phyloP scores from a whole-genome alignment of 1,140 invertebrate species.

The Trichoplusia ni region DNA sequence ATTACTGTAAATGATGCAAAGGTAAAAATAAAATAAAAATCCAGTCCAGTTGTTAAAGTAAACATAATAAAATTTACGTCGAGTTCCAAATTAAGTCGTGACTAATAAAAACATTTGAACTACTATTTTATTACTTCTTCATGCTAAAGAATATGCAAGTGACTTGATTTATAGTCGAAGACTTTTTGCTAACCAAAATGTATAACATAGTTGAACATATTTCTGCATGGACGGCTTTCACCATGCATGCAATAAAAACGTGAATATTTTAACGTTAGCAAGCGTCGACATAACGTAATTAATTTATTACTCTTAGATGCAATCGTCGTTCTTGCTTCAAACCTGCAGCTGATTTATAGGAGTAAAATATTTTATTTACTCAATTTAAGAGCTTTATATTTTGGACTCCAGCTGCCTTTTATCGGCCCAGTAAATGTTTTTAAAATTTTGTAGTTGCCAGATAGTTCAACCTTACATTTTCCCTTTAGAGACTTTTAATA shows the following conservation, averaged over 20 bases:
- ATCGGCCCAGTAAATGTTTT: too few relatives aligned
- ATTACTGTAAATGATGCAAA: conserved; percentile 5
- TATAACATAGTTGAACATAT: background rate
- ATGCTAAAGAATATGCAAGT: background rate
- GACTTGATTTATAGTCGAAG: background rate
- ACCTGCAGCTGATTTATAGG: too few relatives aligned
- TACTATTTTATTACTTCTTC: conserved; percentile 3
- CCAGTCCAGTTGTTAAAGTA: background rate
- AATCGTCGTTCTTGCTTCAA: background rate
- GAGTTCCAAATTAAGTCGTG: background rate
- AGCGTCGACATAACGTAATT: background rate
- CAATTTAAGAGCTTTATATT: too few relatives aligned
- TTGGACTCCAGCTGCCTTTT: too few relatives aligned
- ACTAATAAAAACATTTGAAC: conserved; percentile 6
- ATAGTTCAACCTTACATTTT: too few relatives aligned
- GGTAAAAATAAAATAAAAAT: background rate
- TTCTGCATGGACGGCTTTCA: background rate
- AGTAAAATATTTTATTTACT: too few relatives aligned
- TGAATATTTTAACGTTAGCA: background rate
- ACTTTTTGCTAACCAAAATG: background rate
- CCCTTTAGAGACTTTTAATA: too few relatives aligned
- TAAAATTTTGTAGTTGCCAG: too few relatives aligned
- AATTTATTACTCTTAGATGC: conserved; percentile 12
- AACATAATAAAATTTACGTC: too few relatives aligned
- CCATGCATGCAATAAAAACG: conserved; percentile 1